Base-by-base conservation (phyloP, 2,797 vertebrate species). In the Otolemur crassicaudatus region DNA sequence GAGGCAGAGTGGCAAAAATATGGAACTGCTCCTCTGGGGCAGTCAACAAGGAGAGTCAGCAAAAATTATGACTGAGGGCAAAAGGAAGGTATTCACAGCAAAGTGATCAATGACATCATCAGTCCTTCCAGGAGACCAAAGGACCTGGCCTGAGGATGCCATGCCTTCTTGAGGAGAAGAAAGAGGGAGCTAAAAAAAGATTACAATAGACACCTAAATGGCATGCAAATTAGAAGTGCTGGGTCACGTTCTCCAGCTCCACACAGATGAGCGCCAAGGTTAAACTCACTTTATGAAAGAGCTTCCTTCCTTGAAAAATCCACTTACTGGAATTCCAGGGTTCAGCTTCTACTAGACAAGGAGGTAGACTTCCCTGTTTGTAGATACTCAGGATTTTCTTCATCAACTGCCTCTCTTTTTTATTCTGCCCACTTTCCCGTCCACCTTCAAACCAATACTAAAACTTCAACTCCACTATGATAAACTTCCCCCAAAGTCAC, bases 251-350 rank as follows among this genome's bases (percentile, higher is more conserved):
- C 46, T 94, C n/a, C 31, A 67, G 34, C 82, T 56, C 34, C 46
- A 63, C 7, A 46, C 17, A 7, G 19, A 29, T 58, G 56, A 43
- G 72, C 43, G 27, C 53, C 53, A 80, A 80, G 60, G 13, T 63
- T 87, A 75, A 84, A 91, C 81, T 56, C 31, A 94, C 60, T 29
- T 84, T 70, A 67, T 69, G 29, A 91, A 90, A 87, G 53, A 80
- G 12, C 9, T 75, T 84, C 31, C 31, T 90, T 84, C 73, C 34
- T 88, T 69, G 49, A 84, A 63, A 83, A 93, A 49, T n/a, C 53
- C 65, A 61, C 49, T 46, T n/a, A 46, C 7, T 29, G 72, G 40
- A 79, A 92, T 67, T 75, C 31, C 49, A 79, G 25, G 4, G n/a
- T 23, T 58, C 69, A 65, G 49, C n/a, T 76, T 13, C 7, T 6